Base-by-base conservation (phyloP, 2,888 invertebrate species). In the Ephialtes manifestator region DNA sequence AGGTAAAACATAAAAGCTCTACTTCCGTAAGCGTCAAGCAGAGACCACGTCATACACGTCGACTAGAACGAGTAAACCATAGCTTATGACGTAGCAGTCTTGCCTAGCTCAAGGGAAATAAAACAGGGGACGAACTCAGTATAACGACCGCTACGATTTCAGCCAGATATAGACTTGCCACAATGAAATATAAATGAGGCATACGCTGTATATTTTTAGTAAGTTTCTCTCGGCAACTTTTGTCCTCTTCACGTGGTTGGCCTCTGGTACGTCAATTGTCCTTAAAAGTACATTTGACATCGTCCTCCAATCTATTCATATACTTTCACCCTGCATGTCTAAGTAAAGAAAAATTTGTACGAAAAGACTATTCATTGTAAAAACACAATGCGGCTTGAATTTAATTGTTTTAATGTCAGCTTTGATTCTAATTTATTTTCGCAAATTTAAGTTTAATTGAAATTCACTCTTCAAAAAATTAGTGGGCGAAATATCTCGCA, bases 171-270 rank as follows among this genome's bases (percentile, higher is more conserved):
- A 82, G 65, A 82, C 20, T 31, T 20, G 28, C 18, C 8, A 20
- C 70, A 20, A 48, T 77, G 60, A 71, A 82, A 77, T 77, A 82
- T 82, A 28, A 76, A 82, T 53, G 71, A 82, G 71, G 35, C 39
- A n/a, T 74, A 43, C 68, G 8, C 11, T 63, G 60, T 53, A 24
- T 53, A 70, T 75, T 75, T 70, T 70, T 67, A 70, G 70, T 39
- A 0, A 58, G 7, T 11, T 24, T 18, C 28, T 28, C 43, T 55
- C 43, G 67, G 8, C 28, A 39, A 10, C 48, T 28, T 65, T 43
- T 7, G 43, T 24, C 11, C 58, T 35, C 20, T 65, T 65, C 43
- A 28, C 55, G 28, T 55, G 28, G 55, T 28, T 72, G 53, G n/a
- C 5, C 46, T 72, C 48, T 35, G 39, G 13, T 53, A 35, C 11